Percentiles rank a stretch among this genome's conserved stretches.
phyloP scores from a whole-genome alignment of 2,888 invertebrate genomes.

The Proisotoma minuta region DNA sequence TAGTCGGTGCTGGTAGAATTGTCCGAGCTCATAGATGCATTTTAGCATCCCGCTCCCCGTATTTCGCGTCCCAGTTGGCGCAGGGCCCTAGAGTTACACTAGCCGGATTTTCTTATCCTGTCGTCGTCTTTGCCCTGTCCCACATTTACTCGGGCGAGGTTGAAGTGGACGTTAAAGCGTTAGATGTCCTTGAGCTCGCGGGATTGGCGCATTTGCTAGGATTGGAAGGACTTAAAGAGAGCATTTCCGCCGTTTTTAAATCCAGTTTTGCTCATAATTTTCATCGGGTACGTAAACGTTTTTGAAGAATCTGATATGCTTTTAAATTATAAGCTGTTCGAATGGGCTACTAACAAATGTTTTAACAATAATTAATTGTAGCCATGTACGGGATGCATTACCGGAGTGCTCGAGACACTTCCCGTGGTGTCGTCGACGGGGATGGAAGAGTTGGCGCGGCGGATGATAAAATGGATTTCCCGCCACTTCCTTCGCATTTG shows the following conservation, averaged over 20 bases:
- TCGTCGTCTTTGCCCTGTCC: constrained; percentile 84
- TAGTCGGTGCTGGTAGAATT: constrained; percentile 73
- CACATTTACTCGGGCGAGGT: constrained; percentile 92
- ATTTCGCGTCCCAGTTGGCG: constrained; percentile 86
- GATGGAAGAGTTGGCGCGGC: constrained; percentile 78
- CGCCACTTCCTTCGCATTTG: constrained; percentile 81
- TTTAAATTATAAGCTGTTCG: neutral
- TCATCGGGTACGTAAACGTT: constrained; percentile 64
- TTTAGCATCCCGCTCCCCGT: constrained; percentile 81
- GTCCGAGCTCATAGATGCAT: constrained; percentile 90
- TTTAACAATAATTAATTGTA: constrained; percentile 51
- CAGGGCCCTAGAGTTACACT: too few species aligned
- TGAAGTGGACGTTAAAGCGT: constrained; percentile 77
- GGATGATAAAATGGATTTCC: constrained; percentile 77
- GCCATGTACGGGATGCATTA: constrained; percentile 84
- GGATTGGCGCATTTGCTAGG: constrained; percentile 85
- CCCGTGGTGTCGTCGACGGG: constrained; percentile 80
- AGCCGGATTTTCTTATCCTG: constrained; percentile 72
- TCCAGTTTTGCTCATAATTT: constrained; percentile 90
- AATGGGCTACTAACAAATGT: neutral
- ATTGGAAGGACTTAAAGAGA: constrained; percentile 85
- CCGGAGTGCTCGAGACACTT: constrained; percentile 80
- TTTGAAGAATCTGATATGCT: neutral
- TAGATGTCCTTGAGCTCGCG: constrained; percentile 79
- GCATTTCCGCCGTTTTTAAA: constrained; percentile 79